Evolutionary conservation across 2,797 vertebrate species (phyloP).

Genomic region (Mastacembelus armatus): DNA sequence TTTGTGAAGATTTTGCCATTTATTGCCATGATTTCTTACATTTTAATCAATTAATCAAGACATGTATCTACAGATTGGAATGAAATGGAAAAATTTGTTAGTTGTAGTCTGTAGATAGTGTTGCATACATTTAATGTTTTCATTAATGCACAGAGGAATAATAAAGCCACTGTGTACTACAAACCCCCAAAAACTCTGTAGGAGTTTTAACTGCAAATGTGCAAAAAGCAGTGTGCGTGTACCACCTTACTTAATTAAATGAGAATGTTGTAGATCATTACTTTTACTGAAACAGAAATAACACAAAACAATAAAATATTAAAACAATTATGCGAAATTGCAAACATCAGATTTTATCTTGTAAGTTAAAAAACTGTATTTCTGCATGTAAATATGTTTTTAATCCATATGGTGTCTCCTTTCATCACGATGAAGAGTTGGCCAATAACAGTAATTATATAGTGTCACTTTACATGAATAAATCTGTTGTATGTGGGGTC

Average conservation of each 20-base stretch:
- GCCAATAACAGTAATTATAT: neutral
- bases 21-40: too few species aligned
- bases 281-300: slow-evolving; percentile 39
- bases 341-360: slow-evolving; percentile 8
- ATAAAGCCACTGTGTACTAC: too few species aligned
- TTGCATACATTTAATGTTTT: neutral
- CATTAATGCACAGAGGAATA: neutral
- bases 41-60: too few species aligned
- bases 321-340: slow-evolving; percentile 7
- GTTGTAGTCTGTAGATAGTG: neutral
- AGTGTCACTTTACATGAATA: slow-evolving; percentile 31
- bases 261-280: slow-evolving; percentile 41
- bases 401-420: slow-evolving; percentile 42
- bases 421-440: slow-evolving; percentile 29
- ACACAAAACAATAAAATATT: slow-evolving; percentile 29
- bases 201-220: neutral
- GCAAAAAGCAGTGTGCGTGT: neutral
- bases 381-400: slow-evolving; percentile 27
- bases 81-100: neutral
- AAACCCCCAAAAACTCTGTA: too few species aligned
- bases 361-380: neutral
- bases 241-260: neutral
- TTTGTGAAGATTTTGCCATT: too few species aligned
- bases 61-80: too few species aligned
- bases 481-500: slow-evolving; percentile 22